phyloP scores from a whole-genome alignment of 1,140 invertebrate species.

The Pogonomyrmex barbatus region DNA sequence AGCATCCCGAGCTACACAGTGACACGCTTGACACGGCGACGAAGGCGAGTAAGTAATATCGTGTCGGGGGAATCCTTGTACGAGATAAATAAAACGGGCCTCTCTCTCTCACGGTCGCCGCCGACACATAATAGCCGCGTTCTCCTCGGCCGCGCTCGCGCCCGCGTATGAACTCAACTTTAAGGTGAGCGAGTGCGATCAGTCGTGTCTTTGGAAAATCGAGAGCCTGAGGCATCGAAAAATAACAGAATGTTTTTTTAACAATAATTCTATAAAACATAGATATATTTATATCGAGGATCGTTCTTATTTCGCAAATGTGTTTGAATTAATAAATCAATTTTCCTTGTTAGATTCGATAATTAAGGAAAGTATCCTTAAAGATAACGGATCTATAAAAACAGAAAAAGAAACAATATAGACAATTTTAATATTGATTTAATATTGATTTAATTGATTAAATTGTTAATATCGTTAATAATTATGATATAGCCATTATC shows the following conservation, averaged over 20 bases:
- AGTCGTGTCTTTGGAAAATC: constrained; percentile 7
- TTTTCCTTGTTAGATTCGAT: not conserved
- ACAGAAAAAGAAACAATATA: too few relatives aligned
- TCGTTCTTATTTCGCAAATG: not conserved
- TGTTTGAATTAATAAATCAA: not conserved
- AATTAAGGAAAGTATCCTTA: not conserved
- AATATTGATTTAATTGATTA: not conserved
- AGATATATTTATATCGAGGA: not conserved
- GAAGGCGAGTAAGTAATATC: constrained; percentile 71
- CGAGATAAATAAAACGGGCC: constrained; percentile 70
- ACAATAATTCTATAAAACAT: not conserved
- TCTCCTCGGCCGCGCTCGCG: constrained; percentile 66
- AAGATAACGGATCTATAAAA: not conserved
- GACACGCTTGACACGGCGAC: not conserved
- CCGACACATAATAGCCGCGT: constrained; percentile 70
- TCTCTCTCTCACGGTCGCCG: constrained; percentile 62
- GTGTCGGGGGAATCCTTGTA: constrained; percentile 44
- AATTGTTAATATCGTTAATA: too few relatives aligned
- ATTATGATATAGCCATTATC: not conserved
- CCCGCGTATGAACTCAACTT: constrained; percentile 60
- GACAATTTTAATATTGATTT: not conserved
- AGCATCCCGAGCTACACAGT: not conserved
- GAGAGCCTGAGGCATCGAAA: constrained; percentile 2
- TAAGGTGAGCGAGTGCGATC: constrained; percentile 49
- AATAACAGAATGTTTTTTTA: not conserved